Evolutionary conservation across 2,113 vertebrate genomes (phyloP), one percentile per base, ranked within the genome.

Genomic region (Oncorhynchus mykiss): DNA sequence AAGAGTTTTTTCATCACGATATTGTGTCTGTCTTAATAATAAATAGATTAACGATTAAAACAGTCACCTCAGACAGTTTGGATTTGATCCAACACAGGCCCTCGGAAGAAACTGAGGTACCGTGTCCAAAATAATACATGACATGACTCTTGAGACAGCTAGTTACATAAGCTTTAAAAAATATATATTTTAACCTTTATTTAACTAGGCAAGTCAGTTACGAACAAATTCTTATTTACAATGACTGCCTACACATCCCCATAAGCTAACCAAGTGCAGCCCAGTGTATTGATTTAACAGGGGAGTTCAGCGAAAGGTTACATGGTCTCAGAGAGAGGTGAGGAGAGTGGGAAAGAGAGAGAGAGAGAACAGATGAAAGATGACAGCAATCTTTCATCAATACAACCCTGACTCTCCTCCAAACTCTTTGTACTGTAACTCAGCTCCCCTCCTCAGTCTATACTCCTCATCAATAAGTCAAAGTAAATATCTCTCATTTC

Each of bases 401-500:
- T 85, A 81, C 64, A 25, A 76, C 74, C 78, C 81, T 27, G 5
- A 67, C 83, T 77, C 12, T 39, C 49, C 76, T 78, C 71, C 66
- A 71, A 24, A 68, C 72, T 66, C 71, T 75, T 75, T 74, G 72
- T 83, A 74, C 71, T 70, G 72, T 78, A 78, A 73, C 71, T 84
- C 76, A 69, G 79, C 84, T 82, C 83, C 34, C 4, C 29, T 22
- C 74, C 27, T 13, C 78, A 24, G 60, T 60, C 64, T 76, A 72
- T 72, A 70, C 76, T 78, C 70, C 12, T 75, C 74, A 75, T 88
- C 69, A 87, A 90, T 89, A 88, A 89, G 85, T 90, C 83, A 87
- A 13, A 51, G 73, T 14, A 2, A 39, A 65, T 73, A 29, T 69
- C 20, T 69, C 80, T 51, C 60, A 81, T 88, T 86, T 67, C 82